Evolutionary conservation across 2,797 vertebrate genomes (phyloP).

Genomic region (Pitangus sulphuratus): DNA sequence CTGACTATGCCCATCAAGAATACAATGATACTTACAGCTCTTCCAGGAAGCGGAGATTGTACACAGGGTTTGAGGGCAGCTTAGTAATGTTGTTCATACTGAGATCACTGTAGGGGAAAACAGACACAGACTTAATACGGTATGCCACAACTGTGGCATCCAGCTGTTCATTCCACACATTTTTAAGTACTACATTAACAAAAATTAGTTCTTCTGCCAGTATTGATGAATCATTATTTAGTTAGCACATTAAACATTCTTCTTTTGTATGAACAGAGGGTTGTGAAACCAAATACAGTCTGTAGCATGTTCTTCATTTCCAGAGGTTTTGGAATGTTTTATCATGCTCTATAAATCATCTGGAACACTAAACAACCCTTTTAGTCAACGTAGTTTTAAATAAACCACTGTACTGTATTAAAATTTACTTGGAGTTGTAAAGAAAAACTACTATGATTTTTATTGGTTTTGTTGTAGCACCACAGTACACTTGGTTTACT

Average conservation of each 20-base stretch:
- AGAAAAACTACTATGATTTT: not conserved
- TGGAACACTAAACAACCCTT: slow-evolving; percentile 8
- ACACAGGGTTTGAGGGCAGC: slow-evolving; percentile 80
- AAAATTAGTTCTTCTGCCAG: slow-evolving; percentile 57
- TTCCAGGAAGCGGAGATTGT: slow-evolving; percentile 90
- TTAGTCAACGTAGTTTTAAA: not conserved
- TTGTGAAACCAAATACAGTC: slow-evolving; percentile 10
- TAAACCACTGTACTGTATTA: not conserved
- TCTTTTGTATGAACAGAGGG: not conserved
- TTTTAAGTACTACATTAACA: slow-evolving; percentile 64
- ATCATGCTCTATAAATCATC: slow-evolving; percentile 21
- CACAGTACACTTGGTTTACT: not conserved
- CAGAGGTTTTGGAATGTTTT: slow-evolving; percentile 37
- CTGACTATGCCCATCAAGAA: slow-evolving; percentile 45
- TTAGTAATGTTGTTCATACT: slow-evolving; percentile 95
- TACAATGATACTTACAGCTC: slow-evolving; percentile 87
- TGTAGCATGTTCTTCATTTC: not conserved
- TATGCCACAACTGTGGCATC: slow-evolving; percentile 51
- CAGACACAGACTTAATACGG: slow-evolving; percentile 67
- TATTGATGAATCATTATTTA: slow-evolving; percentile 55
- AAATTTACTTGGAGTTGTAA: slow-evolving; percentile 4
- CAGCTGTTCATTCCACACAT: slow-evolving; percentile 74
- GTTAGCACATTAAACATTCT: slow-evolving; percentile 21
- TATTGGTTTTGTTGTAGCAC: not conserved
- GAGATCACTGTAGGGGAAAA: slow-evolving; percentile 85